phyloP scores from a whole-genome alignment of 2,888 invertebrate genomes.

The Heteropelma amictum region DNA sequence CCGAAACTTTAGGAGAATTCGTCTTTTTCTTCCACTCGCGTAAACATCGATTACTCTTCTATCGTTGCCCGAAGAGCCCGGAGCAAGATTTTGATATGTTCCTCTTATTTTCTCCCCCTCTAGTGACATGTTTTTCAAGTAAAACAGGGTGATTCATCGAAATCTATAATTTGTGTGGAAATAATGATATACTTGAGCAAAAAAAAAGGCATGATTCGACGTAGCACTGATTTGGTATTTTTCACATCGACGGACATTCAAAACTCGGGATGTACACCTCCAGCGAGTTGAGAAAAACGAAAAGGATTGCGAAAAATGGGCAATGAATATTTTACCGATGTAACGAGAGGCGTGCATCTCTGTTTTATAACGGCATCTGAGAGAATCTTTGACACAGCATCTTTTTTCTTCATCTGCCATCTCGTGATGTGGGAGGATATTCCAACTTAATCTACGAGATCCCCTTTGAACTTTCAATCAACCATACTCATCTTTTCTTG shows the following conservation, averaged over 20 bases:
- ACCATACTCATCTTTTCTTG: slow-evolving; percentile 80
- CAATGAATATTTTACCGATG: neutral
- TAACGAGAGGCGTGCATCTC: neutral
- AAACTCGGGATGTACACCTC: neutral
- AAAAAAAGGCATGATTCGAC: slow-evolving; percentile 41
- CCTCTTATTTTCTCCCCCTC: no score
- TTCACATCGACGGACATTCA: neutral
- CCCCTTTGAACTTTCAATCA: slow-evolving; percentile 62
- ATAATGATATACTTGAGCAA: slow-evolving; percentile 45
- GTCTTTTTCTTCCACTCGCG: no score
- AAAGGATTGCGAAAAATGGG: neutral
- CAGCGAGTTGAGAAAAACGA: neutral
- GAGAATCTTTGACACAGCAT: slow-evolving; percentile 47
- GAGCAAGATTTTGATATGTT: no score
- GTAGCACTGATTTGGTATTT: slow-evolving; percentile 19
- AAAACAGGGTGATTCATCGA: no score
- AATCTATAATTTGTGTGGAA: slow-evolving; percentile 1
- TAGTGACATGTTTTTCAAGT: no score
- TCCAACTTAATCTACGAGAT: slow-evolving; percentile 15
- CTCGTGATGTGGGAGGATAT: slow-evolving; percentile 34
- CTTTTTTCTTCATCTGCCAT: slow-evolving; percentile 36
- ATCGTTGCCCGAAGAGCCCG: no score
- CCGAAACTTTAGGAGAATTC: no score
- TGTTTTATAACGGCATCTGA: neutral
- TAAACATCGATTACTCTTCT: no score